Evolutionary conservation across 1,140 invertebrate species (phyloP).

Genomic region (Monomorium pharaonis): DNA sequence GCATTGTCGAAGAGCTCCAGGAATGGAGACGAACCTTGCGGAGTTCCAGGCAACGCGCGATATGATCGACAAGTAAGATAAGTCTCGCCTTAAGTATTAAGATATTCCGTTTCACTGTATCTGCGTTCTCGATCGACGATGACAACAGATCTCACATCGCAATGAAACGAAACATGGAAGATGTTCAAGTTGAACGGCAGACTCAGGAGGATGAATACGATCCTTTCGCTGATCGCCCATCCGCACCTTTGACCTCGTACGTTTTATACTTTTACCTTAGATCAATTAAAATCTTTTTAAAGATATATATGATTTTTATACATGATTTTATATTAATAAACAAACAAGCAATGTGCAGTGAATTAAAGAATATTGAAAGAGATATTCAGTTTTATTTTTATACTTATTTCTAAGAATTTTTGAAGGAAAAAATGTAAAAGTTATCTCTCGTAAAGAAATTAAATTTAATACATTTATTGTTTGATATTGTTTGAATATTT

Average conservation of each 20-base stretch:
- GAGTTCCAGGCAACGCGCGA: constrained; percentile 49
- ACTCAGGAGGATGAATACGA: constrained; percentile 68
- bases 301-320: no score
- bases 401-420: no score
- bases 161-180: neutral
- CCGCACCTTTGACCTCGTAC: constrained; percentile 69
- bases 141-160: neutral
- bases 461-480: no score
- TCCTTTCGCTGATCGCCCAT: constrained; percentile 66
- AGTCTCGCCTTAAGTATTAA: neutral
- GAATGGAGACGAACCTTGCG: constrained; percentile 32
- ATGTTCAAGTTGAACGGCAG: neutral
- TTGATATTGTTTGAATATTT: no score
- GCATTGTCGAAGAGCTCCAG: neutral
- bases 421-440: no score
- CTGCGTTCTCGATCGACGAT: constrained; percentile 25
- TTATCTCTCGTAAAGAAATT: no score
- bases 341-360: neutral
- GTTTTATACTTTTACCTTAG: neutral
- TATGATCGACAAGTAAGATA: constrained; percentile 51
- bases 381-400: neutral
- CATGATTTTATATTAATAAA: neutral
- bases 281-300: neutral
- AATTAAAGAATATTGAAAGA: neutral
- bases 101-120: constrained; percentile 11